Conservation (phyloP, 1,140 invertebrate genomes). For the Leptinotarsa undecemlineata region DNA sequence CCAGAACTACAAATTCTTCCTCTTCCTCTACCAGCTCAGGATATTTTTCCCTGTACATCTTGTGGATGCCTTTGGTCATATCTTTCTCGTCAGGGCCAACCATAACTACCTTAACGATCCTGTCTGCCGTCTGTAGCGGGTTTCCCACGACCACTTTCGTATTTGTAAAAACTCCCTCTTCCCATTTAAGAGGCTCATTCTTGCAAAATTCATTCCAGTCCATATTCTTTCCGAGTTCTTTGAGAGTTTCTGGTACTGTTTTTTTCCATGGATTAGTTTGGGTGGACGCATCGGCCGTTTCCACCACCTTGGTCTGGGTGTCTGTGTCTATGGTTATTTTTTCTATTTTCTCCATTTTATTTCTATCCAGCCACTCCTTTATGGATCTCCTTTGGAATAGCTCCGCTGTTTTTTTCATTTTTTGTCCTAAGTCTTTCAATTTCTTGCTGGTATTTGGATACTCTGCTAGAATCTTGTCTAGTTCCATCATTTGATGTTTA, state of each 20-base stretch:
- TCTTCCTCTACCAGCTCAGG: no score
- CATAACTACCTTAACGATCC: no score
- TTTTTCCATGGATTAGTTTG: no score
- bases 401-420: slow-evolving; percentile 37
- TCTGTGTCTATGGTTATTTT: background rate
- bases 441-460: slow-evolving; percentile 24
- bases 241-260: no score
- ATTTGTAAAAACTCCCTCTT: background rate
- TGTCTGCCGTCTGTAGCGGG: background rate
- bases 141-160: background rate
- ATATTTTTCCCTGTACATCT: no score
- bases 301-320: no score
- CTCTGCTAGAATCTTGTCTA: slow-evolving; percentile 30
- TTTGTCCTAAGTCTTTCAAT: slow-evolving; percentile 31
- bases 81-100: no score
- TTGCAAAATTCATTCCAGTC: no score
- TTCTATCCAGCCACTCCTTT: background rate
- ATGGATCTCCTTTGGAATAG: slow-evolving; percentile 41
- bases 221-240: no score
- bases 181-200: background rate
- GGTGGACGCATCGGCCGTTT: no score
- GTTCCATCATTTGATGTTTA: slow-evolving; percentile 40
- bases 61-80: no score
- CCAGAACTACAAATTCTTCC: no score
- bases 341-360: background rate